Conservation (phyloP, 2,113 vertebrate species). For the Xiphorhynchus elegans region DNA sequence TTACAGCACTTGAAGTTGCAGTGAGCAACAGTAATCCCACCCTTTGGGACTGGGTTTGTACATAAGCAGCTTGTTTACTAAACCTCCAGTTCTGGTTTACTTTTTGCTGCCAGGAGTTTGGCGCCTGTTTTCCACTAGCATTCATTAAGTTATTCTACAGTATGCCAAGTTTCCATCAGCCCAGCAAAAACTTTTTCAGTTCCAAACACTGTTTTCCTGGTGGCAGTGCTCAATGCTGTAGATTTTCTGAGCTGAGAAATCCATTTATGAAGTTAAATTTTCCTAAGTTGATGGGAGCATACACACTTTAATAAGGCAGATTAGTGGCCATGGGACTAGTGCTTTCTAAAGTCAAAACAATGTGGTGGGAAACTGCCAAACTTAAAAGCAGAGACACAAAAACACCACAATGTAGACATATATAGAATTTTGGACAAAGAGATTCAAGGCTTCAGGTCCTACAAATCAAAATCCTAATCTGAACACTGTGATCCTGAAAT, state of each 20-base stretch:
- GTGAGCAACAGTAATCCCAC: neutral
- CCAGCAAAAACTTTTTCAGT: conserved; percentile 33
- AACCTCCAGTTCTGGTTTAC: neutral
- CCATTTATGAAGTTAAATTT: conserved; percentile 24
- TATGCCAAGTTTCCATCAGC: conserved; percentile 53
- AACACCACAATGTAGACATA: neutral
- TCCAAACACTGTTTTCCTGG: conserved; percentile 29
- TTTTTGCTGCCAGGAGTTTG: conserved; percentile 31
- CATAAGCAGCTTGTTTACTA: conserved; percentile 39
- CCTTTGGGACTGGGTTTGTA: neutral
- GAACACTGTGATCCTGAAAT: neutral
- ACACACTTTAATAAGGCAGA: neutral
- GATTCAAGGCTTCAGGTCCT: neutral
- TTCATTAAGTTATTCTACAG: conserved; percentile 39
- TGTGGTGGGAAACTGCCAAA: neutral
- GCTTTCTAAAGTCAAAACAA: conserved; percentile 1
- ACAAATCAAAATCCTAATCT: neutral
- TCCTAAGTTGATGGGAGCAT: neutral
- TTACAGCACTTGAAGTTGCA: neutral
- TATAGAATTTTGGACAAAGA: neutral
- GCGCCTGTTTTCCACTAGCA: conserved; percentile 48
- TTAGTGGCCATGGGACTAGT: neutral
- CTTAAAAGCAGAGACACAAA: neutral
- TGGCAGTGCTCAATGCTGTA: neutral
- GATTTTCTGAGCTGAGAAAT: neutral